Percentiles rank a stretch among this genome's conserved stretches.
Evolutionary conservation across 2,113 vertebrate genomes (phyloP).

Genomic region (Dinomys branickii): DNA sequence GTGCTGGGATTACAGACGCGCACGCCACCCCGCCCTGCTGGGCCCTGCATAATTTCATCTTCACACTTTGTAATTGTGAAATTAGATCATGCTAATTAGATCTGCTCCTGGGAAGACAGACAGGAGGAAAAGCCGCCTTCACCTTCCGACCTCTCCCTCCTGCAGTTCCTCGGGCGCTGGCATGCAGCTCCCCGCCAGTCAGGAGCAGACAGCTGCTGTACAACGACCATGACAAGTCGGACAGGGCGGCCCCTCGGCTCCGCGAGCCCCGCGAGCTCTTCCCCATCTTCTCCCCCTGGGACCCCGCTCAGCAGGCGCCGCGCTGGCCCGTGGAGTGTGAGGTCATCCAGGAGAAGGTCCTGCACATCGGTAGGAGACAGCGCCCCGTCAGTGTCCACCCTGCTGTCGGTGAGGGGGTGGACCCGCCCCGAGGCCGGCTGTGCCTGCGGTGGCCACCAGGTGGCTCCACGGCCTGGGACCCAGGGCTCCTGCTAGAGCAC

Average conservation of each 20-base stretch:
- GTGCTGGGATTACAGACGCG: neutral
- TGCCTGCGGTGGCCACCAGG: too few species aligned
- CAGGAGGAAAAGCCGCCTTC: neutral
- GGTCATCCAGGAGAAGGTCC: slow-evolving; percentile 89
- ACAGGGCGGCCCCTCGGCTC: slow-evolving; percentile 81
- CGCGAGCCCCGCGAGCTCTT: slow-evolving; percentile 87
- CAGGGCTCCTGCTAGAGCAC: neutral
- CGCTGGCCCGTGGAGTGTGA: slow-evolving; percentile 94
- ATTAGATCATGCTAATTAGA: neutral
- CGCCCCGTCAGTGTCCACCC: too few species aligned
- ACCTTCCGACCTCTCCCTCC: neutral
- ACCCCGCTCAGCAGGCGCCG: slow-evolving; percentile 81
- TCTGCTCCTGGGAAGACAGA: neutral
- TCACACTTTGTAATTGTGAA: neutral
- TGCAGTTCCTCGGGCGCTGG: slow-evolving; percentile 80
- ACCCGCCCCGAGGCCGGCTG: too few species aligned
- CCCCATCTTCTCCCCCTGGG: slow-evolving; percentile 74
- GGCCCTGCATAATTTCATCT: neutral
- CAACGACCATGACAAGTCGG: slow-evolving; percentile 79
- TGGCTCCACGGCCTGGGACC: too few species aligned
- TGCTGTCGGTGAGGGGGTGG: too few species aligned
- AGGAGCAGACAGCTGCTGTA: slow-evolving; percentile 88
- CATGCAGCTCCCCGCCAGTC: slow-evolving; percentile 62
- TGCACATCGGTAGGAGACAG: slow-evolving; percentile 89
- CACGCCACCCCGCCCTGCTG: too few species aligned